A percentile compares a stretch with the other conserved stretches of the same genome.
Conservation (phyloP, 2,888 invertebrate genomes). For the Deilephila porcellus region DNA sequence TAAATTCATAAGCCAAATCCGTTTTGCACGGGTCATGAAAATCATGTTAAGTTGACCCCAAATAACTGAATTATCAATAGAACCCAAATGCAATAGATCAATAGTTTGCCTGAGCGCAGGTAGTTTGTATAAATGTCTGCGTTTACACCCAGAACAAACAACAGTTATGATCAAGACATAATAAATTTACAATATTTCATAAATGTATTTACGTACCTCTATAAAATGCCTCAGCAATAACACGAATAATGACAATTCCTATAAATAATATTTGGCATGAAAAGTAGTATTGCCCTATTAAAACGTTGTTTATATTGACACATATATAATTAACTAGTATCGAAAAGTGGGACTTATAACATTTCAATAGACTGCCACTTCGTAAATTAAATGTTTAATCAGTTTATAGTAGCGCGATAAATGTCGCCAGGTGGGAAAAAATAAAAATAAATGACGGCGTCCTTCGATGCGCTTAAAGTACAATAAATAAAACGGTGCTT, state of each 20-base stretch:
- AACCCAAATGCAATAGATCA: no score
- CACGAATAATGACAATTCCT: not conserved
- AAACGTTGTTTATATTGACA: slow-evolving; percentile 11
- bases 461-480: not conserved
- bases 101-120: no score
- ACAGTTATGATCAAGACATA: slow-evolving; percentile 5
- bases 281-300: not conserved
- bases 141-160: not conserved
- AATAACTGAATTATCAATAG: no score
- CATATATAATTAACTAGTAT: not conserved
- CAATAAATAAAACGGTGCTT: slow-evolving; percentile 22
- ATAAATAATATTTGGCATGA: slow-evolving; percentile 2
- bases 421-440: not conserved
- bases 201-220: not conserved
- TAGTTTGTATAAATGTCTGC: no score
- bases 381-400: not conserved
- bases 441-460: not conserved
- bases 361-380: not conserved
- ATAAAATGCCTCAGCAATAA: not conserved
- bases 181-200: not conserved
- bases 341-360: slow-evolving; percentile 1
- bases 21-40: no score
- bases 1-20: no score
- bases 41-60: no score
- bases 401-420: not conserved